phyloP scores from a whole-genome alignment of 2,797 vertebrate species.

The Dryobates pubescens region DNA sequence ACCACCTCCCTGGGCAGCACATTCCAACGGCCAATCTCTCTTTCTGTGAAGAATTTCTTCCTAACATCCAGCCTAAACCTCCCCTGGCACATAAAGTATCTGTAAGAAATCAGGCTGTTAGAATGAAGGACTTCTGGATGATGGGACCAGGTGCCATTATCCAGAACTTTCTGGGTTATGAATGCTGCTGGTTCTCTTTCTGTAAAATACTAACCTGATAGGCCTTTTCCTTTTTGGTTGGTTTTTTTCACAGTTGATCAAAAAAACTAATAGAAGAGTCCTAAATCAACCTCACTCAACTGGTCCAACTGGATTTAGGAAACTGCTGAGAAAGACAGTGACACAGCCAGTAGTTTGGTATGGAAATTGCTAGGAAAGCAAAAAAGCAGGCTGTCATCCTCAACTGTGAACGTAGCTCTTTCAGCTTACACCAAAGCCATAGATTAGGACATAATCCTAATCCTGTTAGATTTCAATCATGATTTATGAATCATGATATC shows the following conservation, averaged over 20 bases:
- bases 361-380: slow-evolving; percentile 30
- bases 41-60: too few relatives aligned
- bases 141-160: not conserved
- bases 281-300: not conserved
- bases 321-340: not conserved
- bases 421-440: not conserved
- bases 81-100: not conserved
- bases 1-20: too few relatives aligned
- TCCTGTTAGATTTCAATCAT: not conserved
- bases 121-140: not conserved
- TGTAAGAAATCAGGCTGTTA: not conserved
- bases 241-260: not conserved
- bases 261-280: not conserved
- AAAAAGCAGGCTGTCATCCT: not conserved
- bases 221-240: not conserved
- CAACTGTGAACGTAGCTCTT: not conserved
- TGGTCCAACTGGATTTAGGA: slow-evolving; percentile 21
- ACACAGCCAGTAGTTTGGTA: not conserved
- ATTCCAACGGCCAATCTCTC: too few relatives aligned
- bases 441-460: not conserved
- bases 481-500: too few relatives aligned
- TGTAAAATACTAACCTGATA: not conserved
- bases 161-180: not conserved
- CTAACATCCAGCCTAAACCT: too few relatives aligned
- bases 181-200: not conserved